Conservation (phyloP, 2,888 invertebrate genomes). For the Spodoptera picta region DNA sequence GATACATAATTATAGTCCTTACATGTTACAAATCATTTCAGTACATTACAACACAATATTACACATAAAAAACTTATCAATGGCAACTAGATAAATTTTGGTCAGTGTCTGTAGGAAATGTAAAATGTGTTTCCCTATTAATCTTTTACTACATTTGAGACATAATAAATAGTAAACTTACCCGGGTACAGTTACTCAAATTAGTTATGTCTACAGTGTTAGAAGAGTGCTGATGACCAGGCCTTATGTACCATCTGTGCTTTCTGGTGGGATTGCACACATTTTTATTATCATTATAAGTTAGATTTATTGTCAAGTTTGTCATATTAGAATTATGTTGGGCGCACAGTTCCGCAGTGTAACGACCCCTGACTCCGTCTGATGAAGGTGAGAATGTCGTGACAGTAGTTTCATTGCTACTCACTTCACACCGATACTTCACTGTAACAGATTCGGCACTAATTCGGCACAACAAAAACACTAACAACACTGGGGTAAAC, state of each 20-base stretch:
- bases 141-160: too few relatives aligned
- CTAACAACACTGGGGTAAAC: slow-evolving; percentile 56
- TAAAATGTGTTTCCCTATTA: too few relatives aligned
- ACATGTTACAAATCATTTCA: too few relatives aligned
- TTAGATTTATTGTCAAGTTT: slow-evolving; percentile 60
- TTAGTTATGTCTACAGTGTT: slow-evolving; percentile 39
- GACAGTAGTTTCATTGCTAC: slow-evolving; percentile 6
- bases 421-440: slow-evolving; percentile 60
- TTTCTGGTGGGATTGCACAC: slow-evolving; percentile 1
- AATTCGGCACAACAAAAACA: slow-evolving; percentile 51
- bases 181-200: slow-evolving; percentile 65
- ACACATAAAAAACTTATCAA: too few relatives aligned
- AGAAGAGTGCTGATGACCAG: slow-evolving; percentile 23
- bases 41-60: too few relatives aligned
- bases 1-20: too few relatives aligned
- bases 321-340: slow-evolving; percentile 41
- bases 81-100: too few relatives aligned
- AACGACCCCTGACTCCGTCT: slow-evolving; percentile 67
- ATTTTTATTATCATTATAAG: slow-evolving; percentile 32
- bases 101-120: too few relatives aligned
- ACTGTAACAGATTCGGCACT: slow-evolving; percentile 37
- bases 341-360: slow-evolving; percentile 68
- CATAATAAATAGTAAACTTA: slow-evolving; percentile 57
- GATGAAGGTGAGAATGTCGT: slow-evolving; percentile 58
- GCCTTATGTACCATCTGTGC: not conserved